Conservation (phyloP, 2,888 invertebrate species). For the Pelosia muscerda region DNA sequence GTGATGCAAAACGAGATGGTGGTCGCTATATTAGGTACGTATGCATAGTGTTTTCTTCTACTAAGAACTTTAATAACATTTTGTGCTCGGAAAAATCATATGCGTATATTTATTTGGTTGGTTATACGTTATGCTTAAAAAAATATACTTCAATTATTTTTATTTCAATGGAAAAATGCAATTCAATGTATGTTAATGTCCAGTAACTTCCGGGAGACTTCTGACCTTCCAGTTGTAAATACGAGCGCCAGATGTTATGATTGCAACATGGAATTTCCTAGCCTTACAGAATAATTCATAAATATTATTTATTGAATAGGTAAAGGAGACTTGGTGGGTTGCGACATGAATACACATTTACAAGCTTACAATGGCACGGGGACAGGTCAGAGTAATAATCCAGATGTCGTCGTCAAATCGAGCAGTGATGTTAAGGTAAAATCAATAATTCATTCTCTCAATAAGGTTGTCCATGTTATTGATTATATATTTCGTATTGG, state of each 20-base stretch:
- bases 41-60: not conserved
- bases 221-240: not conserved
- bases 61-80: not conserved
- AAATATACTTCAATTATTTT: too few relatives aligned
- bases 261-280: not conserved
- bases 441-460: not conserved
- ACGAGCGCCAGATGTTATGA: not conserved
- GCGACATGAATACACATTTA: constrained; percentile 94
- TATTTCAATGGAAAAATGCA: too few relatives aligned
- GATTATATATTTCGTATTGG: not conserved
- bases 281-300: constrained; percentile 1
- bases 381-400: constrained; percentile 87
- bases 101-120: too few relatives aligned
- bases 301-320: constrained; percentile 85
- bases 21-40: constrained; percentile 95
- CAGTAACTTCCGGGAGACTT: too few relatives aligned
- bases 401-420: constrained; percentile 95
- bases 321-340: constrained; percentile 98
- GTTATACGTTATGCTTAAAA: too few relatives aligned
- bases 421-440: constrained; percentile 95
- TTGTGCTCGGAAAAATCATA: not conserved
- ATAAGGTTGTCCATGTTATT: not conserved
- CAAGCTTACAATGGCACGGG: constrained; percentile 88
- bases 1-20: constrained; percentile 98
- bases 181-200: too few relatives aligned